Conservation (phyloP, 2,113 vertebrate genomes). For the Macquaria ambigua region DNA sequence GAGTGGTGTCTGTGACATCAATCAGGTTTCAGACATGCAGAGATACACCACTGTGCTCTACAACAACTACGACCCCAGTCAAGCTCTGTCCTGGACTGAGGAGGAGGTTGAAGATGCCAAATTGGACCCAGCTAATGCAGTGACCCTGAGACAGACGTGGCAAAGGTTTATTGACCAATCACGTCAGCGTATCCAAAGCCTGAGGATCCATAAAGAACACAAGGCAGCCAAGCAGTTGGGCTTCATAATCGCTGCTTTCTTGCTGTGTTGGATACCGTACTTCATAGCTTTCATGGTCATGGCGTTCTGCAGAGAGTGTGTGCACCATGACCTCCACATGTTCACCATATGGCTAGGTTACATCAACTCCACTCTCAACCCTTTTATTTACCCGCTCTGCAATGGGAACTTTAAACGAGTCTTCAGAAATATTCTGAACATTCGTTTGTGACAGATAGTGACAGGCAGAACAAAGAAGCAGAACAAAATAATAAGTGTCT, state of each 20-base stretch:
- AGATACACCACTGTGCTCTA: conserved; percentile 77
- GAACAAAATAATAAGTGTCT: not conserved
- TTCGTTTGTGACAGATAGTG: conserved; percentile 51
- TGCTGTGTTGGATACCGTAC: conserved; percentile 97
- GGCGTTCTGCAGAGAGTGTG: conserved; percentile 87
- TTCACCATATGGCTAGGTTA: conserved; percentile 97
- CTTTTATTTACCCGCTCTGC: conserved; percentile 96
- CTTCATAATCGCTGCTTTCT: conserved; percentile 93
- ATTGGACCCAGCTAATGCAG: conserved; percentile 71
- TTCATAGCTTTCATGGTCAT: conserved; percentile 94
- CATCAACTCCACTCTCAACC: conserved; percentile 95
- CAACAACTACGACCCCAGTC: conserved; percentile 58
- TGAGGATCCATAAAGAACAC: conserved; percentile 88
- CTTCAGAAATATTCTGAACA: conserved; percentile 92
- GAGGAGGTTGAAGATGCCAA: conserved; percentile 54
- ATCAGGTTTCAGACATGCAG: conserved; percentile 78
- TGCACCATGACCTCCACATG: conserved; percentile 88
- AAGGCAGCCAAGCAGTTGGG: conserved; percentile 96
- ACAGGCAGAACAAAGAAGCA: not conserved
- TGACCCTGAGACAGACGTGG: conserved; percentile 88
- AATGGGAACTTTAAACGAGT: conserved; percentile 96
- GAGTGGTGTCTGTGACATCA: conserved; percentile 75
- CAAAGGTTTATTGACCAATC: conserved; percentile 87
- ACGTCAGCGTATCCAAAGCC: conserved; percentile 79
- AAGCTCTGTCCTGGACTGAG: conserved; percentile 74